These are phyloP conservation scores for Sinella curviseta DNA, from an alignment of 1,140 invertebrate genomes.

Conservation along the genomic window DNA sequence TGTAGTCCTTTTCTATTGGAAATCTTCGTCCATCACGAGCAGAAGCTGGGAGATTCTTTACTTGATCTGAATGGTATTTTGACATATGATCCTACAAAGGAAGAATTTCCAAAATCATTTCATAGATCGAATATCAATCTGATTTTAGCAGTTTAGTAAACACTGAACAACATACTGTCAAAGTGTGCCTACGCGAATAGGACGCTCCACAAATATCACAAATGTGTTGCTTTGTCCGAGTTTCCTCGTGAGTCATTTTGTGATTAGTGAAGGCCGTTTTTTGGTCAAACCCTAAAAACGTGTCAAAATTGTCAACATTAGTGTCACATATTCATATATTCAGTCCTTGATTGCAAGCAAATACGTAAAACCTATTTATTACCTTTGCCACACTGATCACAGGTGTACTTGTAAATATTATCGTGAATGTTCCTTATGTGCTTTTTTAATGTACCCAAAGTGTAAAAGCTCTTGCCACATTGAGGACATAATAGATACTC, in stretches of 20 bases:
- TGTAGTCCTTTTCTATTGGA: background rate
- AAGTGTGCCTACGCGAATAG: background rate
- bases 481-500: background rate
- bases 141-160: no score
- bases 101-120: no score
- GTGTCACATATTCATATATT: no score
- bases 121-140: no score
- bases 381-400: background rate
- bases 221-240: background rate
- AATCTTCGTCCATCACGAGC: background rate
- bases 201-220: background rate
- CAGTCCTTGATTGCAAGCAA: background rate
- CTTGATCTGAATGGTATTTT: background rate
- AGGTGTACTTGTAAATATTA: background rate
- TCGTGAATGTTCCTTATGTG: background rate
- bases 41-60: background rate
- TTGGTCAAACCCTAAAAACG: background rate
- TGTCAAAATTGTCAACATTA: background rate
- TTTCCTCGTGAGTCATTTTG: background rate
- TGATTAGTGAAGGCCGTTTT: background rate
- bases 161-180: no score
- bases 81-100: no score
- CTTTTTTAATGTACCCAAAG: background rate
- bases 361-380: background rate
- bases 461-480: background rate